A percentile compares a stretch with the other conserved stretches of the same genome.
Conservation (phyloP, 2,797 vertebrate genomes). For the Rhinophrynus dorsalis region DNA sequence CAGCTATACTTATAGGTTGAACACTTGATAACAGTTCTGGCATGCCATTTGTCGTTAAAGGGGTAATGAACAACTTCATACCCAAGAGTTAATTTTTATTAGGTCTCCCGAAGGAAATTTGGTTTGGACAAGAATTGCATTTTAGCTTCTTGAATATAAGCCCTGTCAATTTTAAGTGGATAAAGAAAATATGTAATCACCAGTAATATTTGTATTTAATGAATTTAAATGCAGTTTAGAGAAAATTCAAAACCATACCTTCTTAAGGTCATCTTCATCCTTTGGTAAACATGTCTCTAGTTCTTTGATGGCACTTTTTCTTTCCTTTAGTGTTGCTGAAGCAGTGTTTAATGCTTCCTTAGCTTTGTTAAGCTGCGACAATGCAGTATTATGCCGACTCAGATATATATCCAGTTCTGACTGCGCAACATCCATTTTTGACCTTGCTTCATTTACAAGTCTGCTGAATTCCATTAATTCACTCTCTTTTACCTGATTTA, state of each 20-base stretch:
- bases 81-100: too few relatives aligned
- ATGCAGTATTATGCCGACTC: constrained; percentile 82
- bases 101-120: too few relatives aligned
- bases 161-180: too few relatives aligned
- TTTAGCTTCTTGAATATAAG: not conserved
- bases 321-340: constrained; percentile 78
- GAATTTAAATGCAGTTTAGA: too few relatives aligned
- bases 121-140: too few relatives aligned
- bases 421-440: constrained; percentile 85
- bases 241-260: too few relatives aligned
- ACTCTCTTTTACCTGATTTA: constrained; percentile 77
- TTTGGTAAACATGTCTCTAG: constrained; percentile 76
- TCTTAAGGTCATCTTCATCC: constrained; percentile 74
- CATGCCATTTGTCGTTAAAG: too few relatives aligned
- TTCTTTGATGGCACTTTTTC: constrained; percentile 79
- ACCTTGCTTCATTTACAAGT: constrained; percentile 85
- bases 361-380: constrained; percentile 79
- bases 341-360: constrained; percentile 77
- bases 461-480: constrained; percentile 89
- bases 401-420: constrained; percentile 93
- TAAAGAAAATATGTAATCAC: too few relatives aligned
- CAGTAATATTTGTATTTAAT: too few relatives aligned
- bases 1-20: too few relatives aligned
- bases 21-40: too few relatives aligned
- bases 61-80: too few relatives aligned